phyloP scores from a whole-genome alignment of 2,797 vertebrate genomes.

The Chelmon rostratus region DNA sequence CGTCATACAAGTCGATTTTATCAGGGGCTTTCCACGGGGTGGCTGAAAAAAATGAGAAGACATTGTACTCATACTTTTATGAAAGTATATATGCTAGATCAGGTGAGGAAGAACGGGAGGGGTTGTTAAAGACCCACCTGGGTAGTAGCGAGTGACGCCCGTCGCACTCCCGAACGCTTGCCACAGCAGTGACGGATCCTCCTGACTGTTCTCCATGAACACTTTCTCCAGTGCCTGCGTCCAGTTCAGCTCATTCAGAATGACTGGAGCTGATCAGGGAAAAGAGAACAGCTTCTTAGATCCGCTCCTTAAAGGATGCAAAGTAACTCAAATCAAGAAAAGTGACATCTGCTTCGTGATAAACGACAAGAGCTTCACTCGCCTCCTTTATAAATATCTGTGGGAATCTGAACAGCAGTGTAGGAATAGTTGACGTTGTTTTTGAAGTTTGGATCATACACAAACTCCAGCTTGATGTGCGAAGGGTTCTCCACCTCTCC shows the following conservation, averaged over 20 bases:
- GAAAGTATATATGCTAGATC: no score
- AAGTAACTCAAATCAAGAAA: background rate
- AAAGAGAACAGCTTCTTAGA: background rate
- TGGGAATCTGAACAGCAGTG: constrained; percentile 98
- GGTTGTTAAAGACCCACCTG: constrained; percentile 69
- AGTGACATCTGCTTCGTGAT: background rate
- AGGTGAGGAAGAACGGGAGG: background rate
- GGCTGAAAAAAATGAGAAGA: constrained; percentile 78
- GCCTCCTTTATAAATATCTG: constrained; percentile 99
- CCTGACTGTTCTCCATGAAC: constrained; percentile 94
- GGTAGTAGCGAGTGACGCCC: constrained; percentile 96
- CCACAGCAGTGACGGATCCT: constrained; percentile 94
- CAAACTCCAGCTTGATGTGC: constrained; percentile 94
- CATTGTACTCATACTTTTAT: background rate
- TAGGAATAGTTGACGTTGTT: constrained; percentile 98
- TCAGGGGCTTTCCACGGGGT: constrained; percentile 96
- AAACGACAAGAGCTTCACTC: constrained; percentile 65
- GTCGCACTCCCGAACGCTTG: constrained; percentile 98
- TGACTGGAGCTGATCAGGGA: constrained; percentile 88
- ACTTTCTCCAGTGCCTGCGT: constrained; percentile 94
- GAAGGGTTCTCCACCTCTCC: constrained; percentile 91
- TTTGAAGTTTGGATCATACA: constrained; percentile 96
- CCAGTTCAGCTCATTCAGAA: constrained; percentile 97
- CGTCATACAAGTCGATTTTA: constrained; percentile 98
- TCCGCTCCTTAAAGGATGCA: background rate